phyloP scores from a whole-genome alignment of 2,888 invertebrate species.

The Argynnis bischoffii region DNA sequence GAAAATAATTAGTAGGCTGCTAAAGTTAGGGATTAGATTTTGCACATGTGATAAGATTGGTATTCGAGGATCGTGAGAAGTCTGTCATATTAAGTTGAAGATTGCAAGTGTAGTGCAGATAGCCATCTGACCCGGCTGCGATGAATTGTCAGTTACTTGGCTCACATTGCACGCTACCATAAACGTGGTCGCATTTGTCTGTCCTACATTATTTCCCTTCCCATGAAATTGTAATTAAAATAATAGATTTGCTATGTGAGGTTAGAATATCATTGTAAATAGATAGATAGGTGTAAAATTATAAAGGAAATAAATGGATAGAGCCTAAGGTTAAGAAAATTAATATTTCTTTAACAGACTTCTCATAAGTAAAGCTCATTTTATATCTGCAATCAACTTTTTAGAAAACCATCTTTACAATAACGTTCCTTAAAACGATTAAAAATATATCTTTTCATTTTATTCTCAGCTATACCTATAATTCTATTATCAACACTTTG shows the following conservation, averaged over 20 bases:
- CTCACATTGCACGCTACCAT: conserved; percentile 70
- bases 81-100: conserved; percentile 36
- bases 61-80: conserved; percentile 40
- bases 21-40: conserved; percentile 27
- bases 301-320: too few relatives aligned
- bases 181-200: conserved; percentile 52
- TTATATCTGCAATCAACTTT: too few relatives aligned
- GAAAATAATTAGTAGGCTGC: conserved; percentile 23
- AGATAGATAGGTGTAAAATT: background rate
- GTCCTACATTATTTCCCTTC: conserved; percentile 54
- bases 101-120: conserved; percentile 47
- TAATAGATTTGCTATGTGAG: conserved; percentile 22
- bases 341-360: too few relatives aligned
- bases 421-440: too few relatives aligned
- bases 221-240: conserved; percentile 45
- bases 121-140: conserved; percentile 62
- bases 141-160: conserved; percentile 65
- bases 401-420: too few relatives aligned
- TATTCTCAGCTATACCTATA: too few relatives aligned
- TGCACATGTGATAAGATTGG: conserved; percentile 31
- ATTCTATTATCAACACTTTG: too few relatives aligned
- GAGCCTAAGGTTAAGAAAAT: too few relatives aligned
- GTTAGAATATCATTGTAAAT: conserved; percentile 2
- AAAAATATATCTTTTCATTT: too few relatives aligned
- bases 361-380: too few relatives aligned